Evolutionary conservation across 2,797 vertebrate genomes (phyloP), one percentile per base, ranked within the genome.

Genomic region (Scomberomorus guttatus): DNA sequence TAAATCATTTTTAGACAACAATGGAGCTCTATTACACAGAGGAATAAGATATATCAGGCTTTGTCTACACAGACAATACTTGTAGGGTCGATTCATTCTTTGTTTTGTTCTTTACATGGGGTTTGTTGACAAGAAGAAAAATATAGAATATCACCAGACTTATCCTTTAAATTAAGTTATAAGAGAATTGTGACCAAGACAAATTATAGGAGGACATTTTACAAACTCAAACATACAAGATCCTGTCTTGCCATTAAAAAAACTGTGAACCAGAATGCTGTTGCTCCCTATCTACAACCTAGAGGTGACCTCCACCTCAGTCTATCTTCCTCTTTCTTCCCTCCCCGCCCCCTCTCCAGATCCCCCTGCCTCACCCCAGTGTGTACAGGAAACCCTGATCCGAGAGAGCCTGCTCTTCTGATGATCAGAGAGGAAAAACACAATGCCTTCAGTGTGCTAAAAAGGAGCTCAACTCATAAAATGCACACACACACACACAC

Each of bases 361-460:
- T 82, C 71, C 70, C 75, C 66, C 76, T 62, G 90, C 91, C 91
- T 93, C 87, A 78, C 89, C 86, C 90, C 83, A 76, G 56, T 68
- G 84, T 87, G 84, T 68, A 82, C 91, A 94, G 94, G 93, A 95
- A 94, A 87, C 85, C 76, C 73, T 55, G 88, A 84, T 85, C 90
- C 88, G 80, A 88, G 82, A 85, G 88, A 89, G 82, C 75, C 77
- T 75, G 71, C 79, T 90, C 89, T 69, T 91, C 89, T 87, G 87
- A 92, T 92, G 87, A 93, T 92, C 91, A 92, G 82, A 90, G 84
- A 90, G 84, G 80, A 84, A 90, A 90, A 91, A 91, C 88, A 95
- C 93, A 93, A 94, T 92, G 91, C 92, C 73, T 92, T 89, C 92
- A 92, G 88, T 95, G 93, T 94, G 90, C 87, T 81, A 81, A 83